phyloP scores from a whole-genome alignment of 1,140 invertebrate genomes.

The Manduca sexta region DNA sequence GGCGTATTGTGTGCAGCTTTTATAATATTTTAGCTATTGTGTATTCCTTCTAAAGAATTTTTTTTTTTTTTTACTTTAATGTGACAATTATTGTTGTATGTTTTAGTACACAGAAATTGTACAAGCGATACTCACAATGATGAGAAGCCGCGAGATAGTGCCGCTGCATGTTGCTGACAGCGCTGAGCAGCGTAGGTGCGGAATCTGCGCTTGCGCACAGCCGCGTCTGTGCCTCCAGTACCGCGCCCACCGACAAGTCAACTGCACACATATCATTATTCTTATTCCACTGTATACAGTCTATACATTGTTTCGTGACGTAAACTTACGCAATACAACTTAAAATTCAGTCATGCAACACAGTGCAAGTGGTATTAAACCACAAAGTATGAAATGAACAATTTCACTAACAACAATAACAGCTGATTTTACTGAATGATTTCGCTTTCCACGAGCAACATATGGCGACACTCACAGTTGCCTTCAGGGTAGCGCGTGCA shows the following conservation, averaged over 20 bases:
- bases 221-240: constrained; percentile 32
- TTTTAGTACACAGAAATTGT: too few relatives aligned
- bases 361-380: too few relatives aligned
- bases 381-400: too few relatives aligned
- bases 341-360: neutral
- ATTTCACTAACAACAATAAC: too few relatives aligned
- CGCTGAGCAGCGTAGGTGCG: constrained; percentile 13
- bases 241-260: constrained; percentile 30
- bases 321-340: neutral
- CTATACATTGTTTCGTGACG: neutral
- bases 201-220: constrained; percentile 8
- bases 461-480: constrained; percentile 24
- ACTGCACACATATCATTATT: constrained; percentile 19
- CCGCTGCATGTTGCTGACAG: constrained; percentile 24
- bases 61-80: too few relatives aligned
- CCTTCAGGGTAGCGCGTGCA: constrained; percentile 10
- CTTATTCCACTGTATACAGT: neutral
- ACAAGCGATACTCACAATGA: constrained; percentile 34
- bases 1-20: too few relatives aligned
- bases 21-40: too few relatives aligned
- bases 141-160: constrained; percentile 35
- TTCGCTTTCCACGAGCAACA: too few relatives aligned
- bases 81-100: too few relatives aligned
- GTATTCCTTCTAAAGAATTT: too few relatives aligned
- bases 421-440: too few relatives aligned